These are phyloP conservation scores for Brienomyrus longianalis DNA, from an alignment of 2,113 vertebrate genomes.

Conservation along the genomic window DNA sequence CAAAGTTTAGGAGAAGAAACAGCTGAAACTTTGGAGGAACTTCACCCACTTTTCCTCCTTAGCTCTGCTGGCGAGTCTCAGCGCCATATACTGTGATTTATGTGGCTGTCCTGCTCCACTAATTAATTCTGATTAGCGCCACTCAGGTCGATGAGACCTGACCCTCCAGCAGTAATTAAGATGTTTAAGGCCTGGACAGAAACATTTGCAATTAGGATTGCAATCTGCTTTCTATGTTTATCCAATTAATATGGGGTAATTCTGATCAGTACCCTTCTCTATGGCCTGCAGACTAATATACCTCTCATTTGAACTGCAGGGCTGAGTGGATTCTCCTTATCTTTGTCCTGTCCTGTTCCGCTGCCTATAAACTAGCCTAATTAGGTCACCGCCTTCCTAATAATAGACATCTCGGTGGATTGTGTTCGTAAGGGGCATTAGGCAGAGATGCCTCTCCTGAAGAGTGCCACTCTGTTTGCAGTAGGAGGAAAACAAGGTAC, in stretches of 20 bases:
- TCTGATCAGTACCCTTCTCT: background rate
- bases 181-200: background rate
- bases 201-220: background rate
- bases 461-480: background rate
- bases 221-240: constrained; percentile 4
- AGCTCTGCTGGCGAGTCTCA: background rate
- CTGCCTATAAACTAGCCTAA: constrained; percentile 15
- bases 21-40: background rate
- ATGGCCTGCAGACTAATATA: background rate
- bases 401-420: constrained; percentile 27
- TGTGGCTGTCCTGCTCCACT: background rate
- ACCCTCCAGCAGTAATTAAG: constrained; percentile 22
- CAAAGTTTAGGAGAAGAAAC: background rate
- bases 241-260: background rate
- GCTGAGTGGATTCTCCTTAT: background rate
- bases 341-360: background rate
- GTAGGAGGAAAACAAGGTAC: background rate
- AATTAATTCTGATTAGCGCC: constrained; percentile 22
- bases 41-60: background rate
- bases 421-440: background rate
- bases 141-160: constrained; percentile 12
- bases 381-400: constrained; percentile 22
- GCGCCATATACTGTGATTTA: background rate
- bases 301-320: background rate
- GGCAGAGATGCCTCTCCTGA: background rate